Conservation (phyloP, 92 coral and sea anemone genomes). For the Phenganax stokvisi region DNA sequence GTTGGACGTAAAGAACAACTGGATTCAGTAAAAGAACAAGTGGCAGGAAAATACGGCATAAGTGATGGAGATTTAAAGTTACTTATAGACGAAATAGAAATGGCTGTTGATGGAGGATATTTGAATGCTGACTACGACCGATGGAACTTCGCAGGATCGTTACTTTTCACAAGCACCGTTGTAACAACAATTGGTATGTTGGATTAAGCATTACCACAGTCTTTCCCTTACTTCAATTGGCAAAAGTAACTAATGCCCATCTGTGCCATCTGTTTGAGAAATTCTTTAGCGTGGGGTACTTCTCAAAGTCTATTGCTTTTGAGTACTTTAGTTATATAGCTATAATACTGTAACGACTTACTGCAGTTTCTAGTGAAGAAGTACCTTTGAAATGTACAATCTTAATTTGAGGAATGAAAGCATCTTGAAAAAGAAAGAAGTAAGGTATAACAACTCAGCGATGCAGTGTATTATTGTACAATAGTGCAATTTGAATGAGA, state of each 20-base stretch:
- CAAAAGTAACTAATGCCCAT: background rate
- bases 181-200: conserved; percentile 93
- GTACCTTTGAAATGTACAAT: too few species aligned
- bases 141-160: conserved; percentile 86
- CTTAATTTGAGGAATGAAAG: too few species aligned
- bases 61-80: conserved; percentile 77
- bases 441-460: background rate
- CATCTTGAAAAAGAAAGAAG: background rate
- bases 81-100: conserved; percentile 76
- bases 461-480: conserved; percentile 2
- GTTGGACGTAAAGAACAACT: conserved; percentile 72
- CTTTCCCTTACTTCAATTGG: background rate
- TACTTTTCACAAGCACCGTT: conserved; percentile 89
- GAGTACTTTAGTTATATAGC: too few species aligned
- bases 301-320: background rate
- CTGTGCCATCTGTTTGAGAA: conserved; percentile 2
- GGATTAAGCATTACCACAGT: background rate
- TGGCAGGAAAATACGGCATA: conserved; percentile 80
- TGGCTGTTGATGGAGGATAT: conserved; percentile 95
- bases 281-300: background rate
- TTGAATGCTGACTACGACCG: conserved; percentile 88
- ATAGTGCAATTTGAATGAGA: conserved; percentile 20
- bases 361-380: too few species aligned
- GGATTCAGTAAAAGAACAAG: conserved; percentile 63
- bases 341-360: too few species aligned